Conservation (phyloP, 2,888 invertebrate genomes). For the Agapostemon virescens region DNA sequence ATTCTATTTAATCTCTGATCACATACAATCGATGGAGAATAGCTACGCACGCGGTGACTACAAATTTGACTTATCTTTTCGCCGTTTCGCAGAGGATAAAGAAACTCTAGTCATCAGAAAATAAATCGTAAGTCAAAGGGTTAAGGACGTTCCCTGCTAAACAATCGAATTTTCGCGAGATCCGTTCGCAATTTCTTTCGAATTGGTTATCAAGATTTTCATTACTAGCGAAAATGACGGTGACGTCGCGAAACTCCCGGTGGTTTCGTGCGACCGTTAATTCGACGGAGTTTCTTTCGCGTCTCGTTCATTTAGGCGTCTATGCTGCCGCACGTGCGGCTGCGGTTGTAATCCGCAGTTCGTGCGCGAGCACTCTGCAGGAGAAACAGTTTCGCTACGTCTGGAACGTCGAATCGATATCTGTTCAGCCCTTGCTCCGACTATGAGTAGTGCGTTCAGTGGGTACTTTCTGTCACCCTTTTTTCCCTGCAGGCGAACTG, state of each 20-base stretch:
- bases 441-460: slow-evolving; percentile 17
- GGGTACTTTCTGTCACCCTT: slow-evolving; percentile 23
- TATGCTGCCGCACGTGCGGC: slow-evolving; percentile 33
- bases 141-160: too few relatives aligned
- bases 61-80: too few relatives aligned
- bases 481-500: slow-evolving; percentile 7
- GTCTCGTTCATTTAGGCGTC: slow-evolving; percentile 41
- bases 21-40: too few relatives aligned
- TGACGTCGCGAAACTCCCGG: slow-evolving; percentile 9
- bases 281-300: slow-evolving; percentile 24
- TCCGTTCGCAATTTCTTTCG: background rate
- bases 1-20: too few relatives aligned
- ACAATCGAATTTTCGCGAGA: background rate
- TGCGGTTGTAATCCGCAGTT: slow-evolving; percentile 47
- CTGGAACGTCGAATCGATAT: slow-evolving; percentile 49
- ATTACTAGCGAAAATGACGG: background rate
- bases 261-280: slow-evolving; percentile 7
- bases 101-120: too few relatives aligned
- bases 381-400: slow-evolving; percentile 31
- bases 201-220: background rate
- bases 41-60: too few relatives aligned
- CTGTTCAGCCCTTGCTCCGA: slow-evolving; percentile 27
- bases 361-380: slow-evolving; percentile 20
- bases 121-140: too few relatives aligned
- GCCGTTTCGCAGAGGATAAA: too few relatives aligned